Evolutionary conservation across 2,113 vertebrate genomes (phyloP).

Genomic region (Oophaga pumilio): DNA sequence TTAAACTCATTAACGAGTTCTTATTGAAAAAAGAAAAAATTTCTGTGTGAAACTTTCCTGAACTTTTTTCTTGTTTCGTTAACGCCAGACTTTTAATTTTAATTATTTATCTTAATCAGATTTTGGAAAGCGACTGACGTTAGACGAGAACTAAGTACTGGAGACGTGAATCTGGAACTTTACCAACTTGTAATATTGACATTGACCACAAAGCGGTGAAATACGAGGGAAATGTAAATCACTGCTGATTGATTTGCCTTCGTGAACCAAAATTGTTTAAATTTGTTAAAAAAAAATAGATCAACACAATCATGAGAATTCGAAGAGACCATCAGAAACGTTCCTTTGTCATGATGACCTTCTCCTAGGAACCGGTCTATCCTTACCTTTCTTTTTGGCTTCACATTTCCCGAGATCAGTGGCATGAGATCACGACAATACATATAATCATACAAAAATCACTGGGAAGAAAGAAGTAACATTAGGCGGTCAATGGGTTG

Average conservation of each 20-base stretch:
- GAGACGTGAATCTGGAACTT: constrained; percentile 77
- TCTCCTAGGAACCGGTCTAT: neutral
- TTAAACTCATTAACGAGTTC: neutral
- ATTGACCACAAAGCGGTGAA: constrained; percentile 78
- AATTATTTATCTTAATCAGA: constrained; percentile 85
- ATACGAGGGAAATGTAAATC: constrained; percentile 73
- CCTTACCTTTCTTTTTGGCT: too few species aligned
- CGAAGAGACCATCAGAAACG: neutral
- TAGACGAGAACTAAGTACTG: constrained; percentile 79
- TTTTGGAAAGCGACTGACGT: constrained; percentile 78
- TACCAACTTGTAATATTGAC: constrained; percentile 75
- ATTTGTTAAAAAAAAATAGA: constrained; percentile 68
- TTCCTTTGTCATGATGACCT: neutral
- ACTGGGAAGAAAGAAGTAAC: too few species aligned
- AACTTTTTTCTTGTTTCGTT: constrained; percentile 66
- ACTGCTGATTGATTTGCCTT: constrained; percentile 67
- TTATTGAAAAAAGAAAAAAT: constrained; percentile 2
- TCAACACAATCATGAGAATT: constrained; percentile 58
- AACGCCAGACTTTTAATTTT: constrained; percentile 76
- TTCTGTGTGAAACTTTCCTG: neutral
- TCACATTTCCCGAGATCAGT: too few species aligned
- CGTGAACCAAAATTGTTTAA: constrained; percentile 67
- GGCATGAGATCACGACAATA: too few species aligned
- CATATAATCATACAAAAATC: too few species aligned
- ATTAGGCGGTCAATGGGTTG: too few species aligned